Conservation (phyloP, 2,797 vertebrate species). For the Paramormyrops hopkinsi region DNA sequence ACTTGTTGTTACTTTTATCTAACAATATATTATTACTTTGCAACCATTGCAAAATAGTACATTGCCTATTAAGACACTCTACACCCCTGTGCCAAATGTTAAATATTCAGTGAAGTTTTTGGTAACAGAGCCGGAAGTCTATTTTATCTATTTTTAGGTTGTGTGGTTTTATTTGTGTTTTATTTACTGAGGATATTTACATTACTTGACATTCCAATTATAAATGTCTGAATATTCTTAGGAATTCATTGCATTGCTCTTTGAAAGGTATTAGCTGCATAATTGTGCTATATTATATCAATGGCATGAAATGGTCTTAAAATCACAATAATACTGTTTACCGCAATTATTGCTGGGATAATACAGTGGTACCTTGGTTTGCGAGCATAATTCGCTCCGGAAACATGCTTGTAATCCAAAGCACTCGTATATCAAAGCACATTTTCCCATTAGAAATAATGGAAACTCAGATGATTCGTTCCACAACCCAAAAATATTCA, state of each 20-base stretch:
- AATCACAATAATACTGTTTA: not conserved
- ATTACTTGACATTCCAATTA: not conserved
- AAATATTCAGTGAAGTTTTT: not conserved
- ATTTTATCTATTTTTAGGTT: not conserved
- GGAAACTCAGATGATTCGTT: too few species aligned
- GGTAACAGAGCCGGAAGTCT: not conserved
- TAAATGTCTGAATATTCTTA: not conserved
- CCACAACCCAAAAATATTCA: too few species aligned
- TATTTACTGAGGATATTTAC: not conserved
- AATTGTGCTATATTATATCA: not conserved
- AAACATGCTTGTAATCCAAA: too few species aligned
- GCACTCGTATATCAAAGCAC: too few species aligned
- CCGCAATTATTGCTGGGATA: not conserved
- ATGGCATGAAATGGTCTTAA: not conserved
- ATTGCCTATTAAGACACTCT: not conserved
- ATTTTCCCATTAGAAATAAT: too few species aligned
- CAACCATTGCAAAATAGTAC: not conserved
- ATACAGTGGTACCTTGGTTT: not conserved
- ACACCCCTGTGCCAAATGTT: not conserved
- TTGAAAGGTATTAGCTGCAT: not conserved
- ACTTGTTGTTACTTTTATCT: not conserved
- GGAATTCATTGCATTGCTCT: not conserved
- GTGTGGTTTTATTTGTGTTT: not conserved
- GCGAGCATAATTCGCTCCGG: too few species aligned
- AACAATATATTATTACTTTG: not conserved